Evolutionary conservation across 2,113 vertebrate species (phyloP).

Genomic region (Edolisoma coerulescens): DNA sequence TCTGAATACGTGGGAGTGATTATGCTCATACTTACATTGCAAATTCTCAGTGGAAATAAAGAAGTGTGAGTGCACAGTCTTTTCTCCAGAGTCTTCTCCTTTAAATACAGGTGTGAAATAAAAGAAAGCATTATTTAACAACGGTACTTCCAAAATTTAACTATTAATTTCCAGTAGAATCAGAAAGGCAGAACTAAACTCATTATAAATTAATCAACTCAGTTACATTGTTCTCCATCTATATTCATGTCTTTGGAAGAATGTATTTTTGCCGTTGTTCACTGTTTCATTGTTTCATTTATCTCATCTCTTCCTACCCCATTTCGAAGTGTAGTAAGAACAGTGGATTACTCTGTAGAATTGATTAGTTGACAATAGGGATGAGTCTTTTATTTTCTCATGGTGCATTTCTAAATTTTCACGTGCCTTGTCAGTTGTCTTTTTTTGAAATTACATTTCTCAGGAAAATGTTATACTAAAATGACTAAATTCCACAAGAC

Average conservation of each 20-base stretch:
- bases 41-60: background rate
- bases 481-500: conserved; percentile 23
- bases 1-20: background rate
- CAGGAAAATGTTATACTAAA: background rate
- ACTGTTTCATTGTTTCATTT: conserved; percentile 5
- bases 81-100: background rate
- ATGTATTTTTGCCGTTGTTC: background rate
- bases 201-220: background rate
- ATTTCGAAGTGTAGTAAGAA: background rate
- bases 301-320: background rate
- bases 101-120: background rate
- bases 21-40: background rate
- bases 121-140: background rate
- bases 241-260: background rate
- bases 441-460: background rate
- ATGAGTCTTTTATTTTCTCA: conserved; percentile 24
- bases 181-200: background rate
- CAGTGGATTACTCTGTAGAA: background rate
- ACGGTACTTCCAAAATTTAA: background rate
- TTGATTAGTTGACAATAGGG: background rate
- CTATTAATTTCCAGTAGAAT: background rate
- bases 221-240: background rate
- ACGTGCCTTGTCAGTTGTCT: background rate
- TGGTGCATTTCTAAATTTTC: background rate
- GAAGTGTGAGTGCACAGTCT: background rate